Conservation (phyloP, 2,113 vertebrate species). For the Laticauda colubrina region DNA sequence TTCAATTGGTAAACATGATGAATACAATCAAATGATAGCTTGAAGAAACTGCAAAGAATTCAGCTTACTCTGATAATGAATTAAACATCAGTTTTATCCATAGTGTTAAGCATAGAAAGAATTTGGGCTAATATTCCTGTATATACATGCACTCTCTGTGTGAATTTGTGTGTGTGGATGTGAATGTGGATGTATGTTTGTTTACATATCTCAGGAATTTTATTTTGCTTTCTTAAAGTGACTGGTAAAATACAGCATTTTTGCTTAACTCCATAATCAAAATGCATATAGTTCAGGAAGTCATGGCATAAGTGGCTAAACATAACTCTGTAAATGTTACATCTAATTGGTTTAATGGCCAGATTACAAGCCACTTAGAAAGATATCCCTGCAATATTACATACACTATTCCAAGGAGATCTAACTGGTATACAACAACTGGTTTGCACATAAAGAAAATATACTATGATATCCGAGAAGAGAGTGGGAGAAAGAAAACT, state of each 20-base stretch:
- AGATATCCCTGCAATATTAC: not conserved
- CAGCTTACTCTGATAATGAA: conserved; percentile 37
- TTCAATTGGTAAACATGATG: conserved; percentile 52
- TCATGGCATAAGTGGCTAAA: not conserved
- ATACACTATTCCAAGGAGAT: not conserved
- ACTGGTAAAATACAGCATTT: not conserved
- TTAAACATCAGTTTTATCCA: conserved; percentile 29
- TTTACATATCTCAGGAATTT: not conserved
- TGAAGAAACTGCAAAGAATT: conserved; percentile 46
- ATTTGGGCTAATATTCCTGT: not conserved
- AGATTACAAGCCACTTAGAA: not conserved
- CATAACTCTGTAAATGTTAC: not conserved
- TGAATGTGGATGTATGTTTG: not conserved
- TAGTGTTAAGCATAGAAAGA: conserved; percentile 20
- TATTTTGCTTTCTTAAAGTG: not conserved
- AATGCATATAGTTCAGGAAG: not conserved
- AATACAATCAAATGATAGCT: conserved; percentile 57
- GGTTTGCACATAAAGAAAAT: not conserved
- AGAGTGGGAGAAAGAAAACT: not conserved
- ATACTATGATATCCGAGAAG: not conserved
- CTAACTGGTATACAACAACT: not conserved
- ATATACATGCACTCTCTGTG: not conserved
- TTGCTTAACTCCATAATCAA: not conserved
- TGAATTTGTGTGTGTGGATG: not conserved
- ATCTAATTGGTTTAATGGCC: not conserved